Evolutionary conservation across 2,888 invertebrate genomes (phyloP), one percentile per base, ranked within the genome.

Genomic region (Amiota mariae): DNA sequence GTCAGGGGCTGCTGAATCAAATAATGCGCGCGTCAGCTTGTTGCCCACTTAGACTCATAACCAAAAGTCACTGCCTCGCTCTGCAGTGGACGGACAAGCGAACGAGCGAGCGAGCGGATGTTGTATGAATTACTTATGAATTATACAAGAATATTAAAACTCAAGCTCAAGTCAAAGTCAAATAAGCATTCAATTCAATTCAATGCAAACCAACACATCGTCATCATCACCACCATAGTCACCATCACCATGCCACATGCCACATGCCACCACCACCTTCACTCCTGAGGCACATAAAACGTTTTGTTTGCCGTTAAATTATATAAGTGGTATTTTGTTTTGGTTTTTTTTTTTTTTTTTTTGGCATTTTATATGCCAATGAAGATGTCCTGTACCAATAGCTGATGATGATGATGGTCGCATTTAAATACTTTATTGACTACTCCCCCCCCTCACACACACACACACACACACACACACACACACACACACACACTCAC

Each of bases 81-180:
- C 79, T 61, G 6, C 18, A 24, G 84, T 84, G 76, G 76, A 79
- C 73, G 78, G 36, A 36, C 78, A 51, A 75, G 79, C 75, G 80
- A 84, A 79, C 73, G 78, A 6, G 6, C 78, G 67, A 75, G 79
- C 75, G 80, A 84, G 83, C 89, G 24, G 24, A 24, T 24, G 86
- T 85, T 88, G 86, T 87, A 88, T 84, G 89, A 88, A 89, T 88
- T 87, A 87, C 89, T 89, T 89, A 89, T 89, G 89, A 89, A 89
- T 89, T 89, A 88, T 88, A 87, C 86, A 85, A 85, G 85, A 81
- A 85, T 85, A 86, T 86, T 86, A 85, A 80, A 85, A 59, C 71
- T 63, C 71, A 66, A 56, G 73, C 72, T 75, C 75, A 71, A 70
- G 74, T 46, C 76, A 49, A 20, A 57, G 51, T 51, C 10, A 24